Conservation (phyloP, 2,888 invertebrate genomes). For the Scaptodrosophila latifasciaeformis region DNA sequence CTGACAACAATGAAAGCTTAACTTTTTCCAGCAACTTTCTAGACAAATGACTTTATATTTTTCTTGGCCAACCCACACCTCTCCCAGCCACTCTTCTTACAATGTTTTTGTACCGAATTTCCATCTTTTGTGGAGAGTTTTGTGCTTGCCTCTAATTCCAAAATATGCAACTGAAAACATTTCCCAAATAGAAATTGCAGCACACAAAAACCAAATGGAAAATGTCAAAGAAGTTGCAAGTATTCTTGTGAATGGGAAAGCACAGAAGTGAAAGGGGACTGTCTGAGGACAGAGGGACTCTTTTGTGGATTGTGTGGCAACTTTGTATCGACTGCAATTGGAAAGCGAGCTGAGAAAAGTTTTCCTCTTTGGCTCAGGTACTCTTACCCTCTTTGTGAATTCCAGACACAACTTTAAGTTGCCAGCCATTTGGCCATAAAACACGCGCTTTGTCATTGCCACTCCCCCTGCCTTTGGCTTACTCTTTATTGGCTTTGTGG, state of each 20-base stretch:
- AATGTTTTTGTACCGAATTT: constrained; percentile 3
- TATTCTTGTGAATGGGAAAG: background rate
- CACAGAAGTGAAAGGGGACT: background rate
- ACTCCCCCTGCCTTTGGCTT: background rate
- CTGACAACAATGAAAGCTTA: constrained; percentile 17
- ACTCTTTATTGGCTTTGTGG: background rate
- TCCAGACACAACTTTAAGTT: background rate
- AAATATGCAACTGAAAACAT: constrained; percentile 30
- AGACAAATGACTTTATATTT: constrained; percentile 20
- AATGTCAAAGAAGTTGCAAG: constrained; percentile 22
- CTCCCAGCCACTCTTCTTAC: background rate
- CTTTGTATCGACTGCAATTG: background rate
- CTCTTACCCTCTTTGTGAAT: no score
- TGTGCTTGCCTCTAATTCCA: background rate
- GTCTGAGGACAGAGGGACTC: constrained; percentile 1
- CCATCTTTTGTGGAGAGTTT: constrained; percentile 9
- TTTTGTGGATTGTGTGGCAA: no score
- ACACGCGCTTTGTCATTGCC: background rate
- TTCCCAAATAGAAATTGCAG: constrained; percentile 18
- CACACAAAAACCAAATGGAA: constrained; percentile 13
- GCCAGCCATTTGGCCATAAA: background rate
- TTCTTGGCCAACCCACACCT: background rate
- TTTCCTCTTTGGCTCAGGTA: background rate
- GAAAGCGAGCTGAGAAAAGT: background rate
- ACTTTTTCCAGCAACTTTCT: constrained; percentile 15